Evolutionary conservation across 1,140 invertebrate species (phyloP).

Genomic region (Dufourea novaeangliae): DNA sequence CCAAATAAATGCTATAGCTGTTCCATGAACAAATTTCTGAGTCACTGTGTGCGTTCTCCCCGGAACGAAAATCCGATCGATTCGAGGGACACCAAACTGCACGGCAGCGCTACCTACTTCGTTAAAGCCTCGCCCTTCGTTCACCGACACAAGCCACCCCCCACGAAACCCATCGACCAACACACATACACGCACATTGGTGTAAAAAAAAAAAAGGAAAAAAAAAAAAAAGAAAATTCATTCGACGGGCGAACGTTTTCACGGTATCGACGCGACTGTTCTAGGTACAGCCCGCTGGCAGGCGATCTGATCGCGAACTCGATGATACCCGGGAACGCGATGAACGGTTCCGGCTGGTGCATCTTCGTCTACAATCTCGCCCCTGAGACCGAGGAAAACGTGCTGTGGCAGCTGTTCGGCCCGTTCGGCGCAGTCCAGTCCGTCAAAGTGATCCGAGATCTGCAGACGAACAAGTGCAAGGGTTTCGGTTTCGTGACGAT

Average conservation of each 20-base stretch:
- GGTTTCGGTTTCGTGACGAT: conserved; percentile 99
- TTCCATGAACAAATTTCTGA: too few species aligned
- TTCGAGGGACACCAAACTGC: too few species aligned
- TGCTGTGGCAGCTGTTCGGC: conserved; percentile 99
- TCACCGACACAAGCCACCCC: too few species aligned
- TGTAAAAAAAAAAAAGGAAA: too few species aligned
- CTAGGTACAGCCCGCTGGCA: conserved; percentile 96
- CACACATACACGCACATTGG: too few species aligned
- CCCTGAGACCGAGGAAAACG: conserved; percentile 98
- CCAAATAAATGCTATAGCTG: too few species aligned
- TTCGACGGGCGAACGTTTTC: neutral
- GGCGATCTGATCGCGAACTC: conserved; percentile 94
- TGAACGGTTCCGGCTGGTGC: conserved; percentile 96
- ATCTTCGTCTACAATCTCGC: conserved; percentile 99
- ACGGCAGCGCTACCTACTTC: too few species aligned
- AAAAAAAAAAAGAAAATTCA: too few species aligned
- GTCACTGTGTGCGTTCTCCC: too few species aligned
- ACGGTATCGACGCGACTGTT: conserved; percentile 71
- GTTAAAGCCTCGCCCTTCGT: too few species aligned
- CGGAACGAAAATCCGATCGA: too few species aligned
- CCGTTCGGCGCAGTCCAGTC: conserved; percentile 99
- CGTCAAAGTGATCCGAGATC: conserved; percentile 98
- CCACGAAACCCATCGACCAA: too few species aligned
- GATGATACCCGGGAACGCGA: conserved; percentile 91
- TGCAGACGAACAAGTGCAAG: conserved; percentile 99